Conservation (phyloP, 2,888 invertebrate species). For the Palloptera scutellata region DNA sequence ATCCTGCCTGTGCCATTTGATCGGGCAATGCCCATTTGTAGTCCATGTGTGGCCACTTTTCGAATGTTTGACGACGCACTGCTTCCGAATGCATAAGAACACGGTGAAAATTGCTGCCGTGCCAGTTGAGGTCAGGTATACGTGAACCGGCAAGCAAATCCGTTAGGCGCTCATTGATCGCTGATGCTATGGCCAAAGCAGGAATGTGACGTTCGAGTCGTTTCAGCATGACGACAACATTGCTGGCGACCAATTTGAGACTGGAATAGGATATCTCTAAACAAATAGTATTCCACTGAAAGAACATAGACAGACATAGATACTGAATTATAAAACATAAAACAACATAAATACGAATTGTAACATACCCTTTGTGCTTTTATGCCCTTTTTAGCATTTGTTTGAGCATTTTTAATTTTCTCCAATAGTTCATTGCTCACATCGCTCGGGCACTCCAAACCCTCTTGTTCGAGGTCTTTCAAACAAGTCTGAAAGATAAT, state of each 20-base stretch:
- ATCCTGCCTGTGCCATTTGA: constrained; percentile 96
- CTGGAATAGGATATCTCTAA: constrained; percentile 81
- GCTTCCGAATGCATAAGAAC: constrained; percentile 91
- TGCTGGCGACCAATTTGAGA: constrained; percentile 80
- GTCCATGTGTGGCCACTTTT: constrained; percentile 96
- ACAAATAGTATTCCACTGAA: constrained; percentile 91
- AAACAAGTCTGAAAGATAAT: constrained; percentile 84
- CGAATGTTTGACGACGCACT: constrained; percentile 88
- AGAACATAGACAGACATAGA: constrained; percentile 35
- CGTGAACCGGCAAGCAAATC: constrained; percentile 71
- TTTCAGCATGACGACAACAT: constrained; percentile 83
- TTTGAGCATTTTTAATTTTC: constrained; percentile 76
- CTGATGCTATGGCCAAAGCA: constrained; percentile 87
- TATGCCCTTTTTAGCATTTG: constrained; percentile 81
- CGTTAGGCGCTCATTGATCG: constrained; percentile 85
- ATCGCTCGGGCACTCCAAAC: constrained; percentile 79
- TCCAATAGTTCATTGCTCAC: constrained; percentile 80
- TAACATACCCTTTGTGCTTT: constrained; percentile 84
- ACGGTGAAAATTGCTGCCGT: constrained; percentile 61
- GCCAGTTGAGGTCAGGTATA: constrained; percentile 60
- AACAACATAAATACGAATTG: not conserved
- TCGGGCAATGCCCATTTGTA: constrained; percentile 96
- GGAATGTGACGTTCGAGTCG: constrained; percentile 84
- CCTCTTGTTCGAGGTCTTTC: constrained; percentile 75
- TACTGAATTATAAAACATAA: not conserved